Evolutionary conservation across 2,797 vertebrate species (phyloP).

Genomic region (Gallinago solitaria): DNA sequence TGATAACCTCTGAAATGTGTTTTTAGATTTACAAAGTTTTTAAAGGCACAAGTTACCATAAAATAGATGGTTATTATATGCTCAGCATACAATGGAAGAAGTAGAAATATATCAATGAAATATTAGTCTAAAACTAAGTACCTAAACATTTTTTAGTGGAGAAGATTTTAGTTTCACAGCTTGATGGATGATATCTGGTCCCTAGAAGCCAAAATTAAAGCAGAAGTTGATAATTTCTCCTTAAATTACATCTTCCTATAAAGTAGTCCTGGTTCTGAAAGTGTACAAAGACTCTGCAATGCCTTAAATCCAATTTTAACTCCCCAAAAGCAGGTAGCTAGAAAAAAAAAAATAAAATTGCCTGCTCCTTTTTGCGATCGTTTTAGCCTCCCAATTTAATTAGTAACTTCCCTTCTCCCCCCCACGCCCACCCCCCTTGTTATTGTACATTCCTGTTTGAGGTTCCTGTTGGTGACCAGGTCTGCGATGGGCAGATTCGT

Average conservation of each 20-base stretch:
- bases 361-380: background rate
- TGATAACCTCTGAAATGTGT: constrained; percentile 74
- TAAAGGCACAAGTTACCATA: constrained; percentile 83
- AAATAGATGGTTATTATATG: constrained; percentile 77
- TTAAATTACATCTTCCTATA: constrained; percentile 41
- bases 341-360: background rate
- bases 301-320: background rate
- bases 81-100: constrained; percentile 77
- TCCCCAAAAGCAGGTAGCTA: background rate
- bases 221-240: constrained; percentile 24
- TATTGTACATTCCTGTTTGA: background rate
- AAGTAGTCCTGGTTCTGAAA: constrained; percentile 2
- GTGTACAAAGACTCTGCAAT: background rate
- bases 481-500: background rate
- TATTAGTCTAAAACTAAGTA: constrained; percentile 74
- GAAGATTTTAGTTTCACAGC: constrained; percentile 79
- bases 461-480: background rate
- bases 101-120: constrained; percentile 64
- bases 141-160: constrained; percentile 63
- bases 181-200: constrained; percentile 71
- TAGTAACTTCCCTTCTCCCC: background rate
- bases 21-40: constrained; percentile 78
- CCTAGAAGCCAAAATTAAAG: constrained; percentile 67
- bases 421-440: background rate
- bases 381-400: background rate